Evolutionary conservation across 2,113 vertebrate species (phyloP), one percentile per base, ranked within the genome.

Genomic region (Cavia aperea): DNA sequence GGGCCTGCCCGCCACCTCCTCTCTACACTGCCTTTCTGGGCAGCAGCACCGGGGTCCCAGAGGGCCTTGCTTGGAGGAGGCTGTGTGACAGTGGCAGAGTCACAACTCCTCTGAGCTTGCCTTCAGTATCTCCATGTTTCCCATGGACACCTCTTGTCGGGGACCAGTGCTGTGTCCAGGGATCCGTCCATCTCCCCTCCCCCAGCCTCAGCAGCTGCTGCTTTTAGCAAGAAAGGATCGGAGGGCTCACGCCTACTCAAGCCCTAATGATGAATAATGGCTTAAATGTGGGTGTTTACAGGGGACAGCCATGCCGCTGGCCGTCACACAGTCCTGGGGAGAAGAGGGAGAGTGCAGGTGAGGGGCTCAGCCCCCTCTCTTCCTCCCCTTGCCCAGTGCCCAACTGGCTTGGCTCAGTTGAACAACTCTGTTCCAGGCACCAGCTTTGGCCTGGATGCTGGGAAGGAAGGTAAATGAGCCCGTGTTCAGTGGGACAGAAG

Each of bases 261-360:
- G 93, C 94, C 92, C 56, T 96, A 96, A 97, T 94, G 96, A 96
- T 93, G 93, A 97, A 91, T 96, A 97, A 97, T 95, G 94, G 92
- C 89, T 95, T 92, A 33, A 51, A 89, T 88, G 96, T 92, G 95
- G 92, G 93, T 92, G 96, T 97, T 93, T 96, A 92, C 85, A 94
- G 96, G 91, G 96, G 96, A 92, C 91, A 85, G 94, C 81, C 5
- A 36, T 1, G 33, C 92, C 14, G 77, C 46, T 78, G 46, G 39
- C 75, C 54, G 49, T 54, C 77, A 77, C 46, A 14, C 91, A 86
- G 65, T 66, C 51, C 56, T 19, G 16, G 5, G 68, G 0, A 77
- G 87, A 68, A 39, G 84, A 72, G 5, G 13, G 63, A 7, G n/a
- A 18, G 1, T 7, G 51, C 81, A 88, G 81, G 85, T 88, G 90